A percentile compares a stretch with the other conserved stretches of the same genome.
Evolutionary conservation across 2,888 invertebrate genomes (phyloP).

Genomic region (Kuschelorhynchus macadamiae): DNA sequence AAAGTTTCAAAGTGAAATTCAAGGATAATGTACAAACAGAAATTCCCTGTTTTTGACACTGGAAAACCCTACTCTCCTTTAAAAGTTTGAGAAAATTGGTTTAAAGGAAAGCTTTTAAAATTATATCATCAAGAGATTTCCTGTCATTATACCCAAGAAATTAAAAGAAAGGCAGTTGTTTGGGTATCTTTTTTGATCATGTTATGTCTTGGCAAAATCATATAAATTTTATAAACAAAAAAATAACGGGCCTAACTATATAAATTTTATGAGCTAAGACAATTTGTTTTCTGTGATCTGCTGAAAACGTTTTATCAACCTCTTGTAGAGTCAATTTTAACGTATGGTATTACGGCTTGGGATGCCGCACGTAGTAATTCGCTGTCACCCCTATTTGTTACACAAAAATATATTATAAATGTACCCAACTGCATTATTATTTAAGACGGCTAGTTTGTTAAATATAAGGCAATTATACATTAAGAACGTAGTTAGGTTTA

Average conservation of each 20-base stretch:
- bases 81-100: no score
- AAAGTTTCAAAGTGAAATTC: no score
- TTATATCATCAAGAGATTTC: no score
- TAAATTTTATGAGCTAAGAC: not conserved
- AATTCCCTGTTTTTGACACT: no score
- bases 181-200: not conserved
- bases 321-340: not conserved
- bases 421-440: not conserved
- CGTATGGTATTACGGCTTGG: conserved; percentile 6
- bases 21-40: no score
- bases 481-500: no score
- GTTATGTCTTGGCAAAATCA: not conserved
- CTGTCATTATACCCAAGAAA: no score
- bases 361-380: not conserved
- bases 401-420: not conserved
- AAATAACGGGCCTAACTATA: not conserved
- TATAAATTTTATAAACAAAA: not conserved
- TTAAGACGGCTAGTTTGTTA: not conserved
- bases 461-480: not conserved
- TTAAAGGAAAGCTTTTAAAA: no score
- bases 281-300: not conserved
- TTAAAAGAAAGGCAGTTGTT: not conserved
- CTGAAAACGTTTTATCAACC: not conserved
- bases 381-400: not conserved
- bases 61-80: no score